phyloP scores from a whole-genome alignment of 2,113 vertebrate genomes.

The Callipepla squamata region DNA sequence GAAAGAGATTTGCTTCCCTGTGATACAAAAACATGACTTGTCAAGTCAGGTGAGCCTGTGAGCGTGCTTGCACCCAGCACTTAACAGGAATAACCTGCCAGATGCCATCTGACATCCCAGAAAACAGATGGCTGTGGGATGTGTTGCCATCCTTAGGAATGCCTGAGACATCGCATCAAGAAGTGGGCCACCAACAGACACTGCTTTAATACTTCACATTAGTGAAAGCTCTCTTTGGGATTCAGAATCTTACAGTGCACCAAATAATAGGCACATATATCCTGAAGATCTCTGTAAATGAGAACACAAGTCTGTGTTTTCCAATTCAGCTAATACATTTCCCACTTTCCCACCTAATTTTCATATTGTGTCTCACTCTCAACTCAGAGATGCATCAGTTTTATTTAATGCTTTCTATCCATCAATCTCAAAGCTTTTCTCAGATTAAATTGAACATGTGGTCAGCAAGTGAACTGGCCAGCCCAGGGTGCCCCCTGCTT shows the following conservation, averaged over 20 bases:
- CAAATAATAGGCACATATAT: constrained; percentile 27
- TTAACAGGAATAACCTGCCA: not conserved
- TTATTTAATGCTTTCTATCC: constrained; percentile 15
- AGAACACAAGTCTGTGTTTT: constrained; percentile 24
- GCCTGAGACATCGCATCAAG: not conserved
- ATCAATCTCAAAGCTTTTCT: not conserved
- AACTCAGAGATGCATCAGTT: constrained; percentile 11
- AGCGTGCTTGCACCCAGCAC: not conserved
- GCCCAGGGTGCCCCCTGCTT: not conserved
- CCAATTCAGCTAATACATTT: constrained; percentile 39
- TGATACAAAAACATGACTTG: not conserved
- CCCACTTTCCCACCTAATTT: constrained; percentile 11
- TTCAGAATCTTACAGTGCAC: not conserved
- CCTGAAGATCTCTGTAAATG: constrained; percentile 14
- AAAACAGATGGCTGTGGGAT: not conserved
- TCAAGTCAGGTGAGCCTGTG: not conserved
- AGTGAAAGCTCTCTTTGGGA: not conserved
- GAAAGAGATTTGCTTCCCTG: not conserved
- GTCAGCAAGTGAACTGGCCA: not conserved
- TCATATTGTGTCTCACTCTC: not conserved
- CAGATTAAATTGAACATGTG: not conserved
- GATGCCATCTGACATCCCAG: not conserved
- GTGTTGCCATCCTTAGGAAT: not conserved
- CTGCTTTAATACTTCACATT: not conserved
- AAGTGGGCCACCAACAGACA: not conserved